Evolutionary conservation across 2,888 invertebrate genomes (phyloP).

Genomic region (Drosophila austrosaltans): DNA sequence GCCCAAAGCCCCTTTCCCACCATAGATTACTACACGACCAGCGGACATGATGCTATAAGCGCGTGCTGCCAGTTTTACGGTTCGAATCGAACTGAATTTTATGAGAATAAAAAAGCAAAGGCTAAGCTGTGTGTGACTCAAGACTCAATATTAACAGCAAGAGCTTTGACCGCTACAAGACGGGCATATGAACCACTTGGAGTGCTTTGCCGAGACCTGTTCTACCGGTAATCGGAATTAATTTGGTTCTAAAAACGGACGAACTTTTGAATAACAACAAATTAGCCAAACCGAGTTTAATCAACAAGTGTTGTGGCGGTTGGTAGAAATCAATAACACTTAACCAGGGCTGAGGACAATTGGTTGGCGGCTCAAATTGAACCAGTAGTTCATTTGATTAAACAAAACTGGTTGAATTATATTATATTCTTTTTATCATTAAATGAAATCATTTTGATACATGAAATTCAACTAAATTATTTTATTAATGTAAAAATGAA

Average conservation of each 20-base stretch:
- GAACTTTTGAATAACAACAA: constrained; percentile 22
- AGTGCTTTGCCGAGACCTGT: constrained; percentile 30
- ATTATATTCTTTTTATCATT: background rate
- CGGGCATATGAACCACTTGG: background rate
- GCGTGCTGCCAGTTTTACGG: constrained; percentile 61
- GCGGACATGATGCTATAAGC: constrained; percentile 84
- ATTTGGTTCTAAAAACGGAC: constrained; percentile 12
- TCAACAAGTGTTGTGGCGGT: constrained; percentile 39
- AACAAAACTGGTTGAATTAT: background rate
- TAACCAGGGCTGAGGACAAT: background rate
- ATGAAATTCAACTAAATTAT: background rate
- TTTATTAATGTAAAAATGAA: background rate
- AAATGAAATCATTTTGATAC: background rate
- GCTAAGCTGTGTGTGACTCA: constrained; percentile 5
- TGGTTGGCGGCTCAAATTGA: background rate
- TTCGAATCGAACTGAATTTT: constrained; percentile 26
- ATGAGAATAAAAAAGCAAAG: constrained; percentile 17
- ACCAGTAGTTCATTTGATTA: background rate
- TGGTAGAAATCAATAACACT: constrained; percentile 32
- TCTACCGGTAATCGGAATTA: constrained; percentile 40
- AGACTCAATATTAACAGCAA: constrained; percentile 13
- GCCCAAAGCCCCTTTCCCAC: constrained; percentile 97
- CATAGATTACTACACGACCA: constrained; percentile 94
- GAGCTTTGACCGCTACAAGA: constrained; percentile 24
- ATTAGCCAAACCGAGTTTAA: constrained; percentile 22